These are phyloP conservation scores for Physeter macrocephalus DNA, from an alignment of 2,113 vertebrate species.

Conservation along the genomic window DNA sequence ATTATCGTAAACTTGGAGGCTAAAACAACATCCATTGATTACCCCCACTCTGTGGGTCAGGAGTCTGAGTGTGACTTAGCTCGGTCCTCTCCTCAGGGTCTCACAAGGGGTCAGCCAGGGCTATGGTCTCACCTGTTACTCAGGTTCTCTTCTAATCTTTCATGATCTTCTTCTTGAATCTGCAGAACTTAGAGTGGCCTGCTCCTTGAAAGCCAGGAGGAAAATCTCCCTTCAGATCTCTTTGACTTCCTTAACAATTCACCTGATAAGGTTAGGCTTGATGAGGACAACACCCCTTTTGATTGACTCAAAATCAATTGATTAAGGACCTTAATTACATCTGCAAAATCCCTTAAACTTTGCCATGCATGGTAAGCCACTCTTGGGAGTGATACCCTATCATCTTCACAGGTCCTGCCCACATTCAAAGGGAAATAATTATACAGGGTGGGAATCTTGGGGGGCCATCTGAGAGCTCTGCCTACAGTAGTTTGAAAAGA, in stretches of 20 bases:
- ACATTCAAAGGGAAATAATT: not conserved
- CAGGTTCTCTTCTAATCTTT: not conserved
- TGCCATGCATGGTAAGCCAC: not conserved
- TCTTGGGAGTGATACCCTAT: not conserved
- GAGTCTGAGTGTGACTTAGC: not conserved
- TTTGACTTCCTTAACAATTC: not conserved
- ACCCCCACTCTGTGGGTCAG: not conserved
- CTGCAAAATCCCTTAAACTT: not conserved
- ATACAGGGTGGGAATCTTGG: not conserved
- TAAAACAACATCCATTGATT: not conserved
- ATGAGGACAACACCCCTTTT: not conserved
- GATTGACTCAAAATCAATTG: not conserved
- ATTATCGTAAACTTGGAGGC: not conserved
- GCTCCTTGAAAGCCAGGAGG: not conserved
- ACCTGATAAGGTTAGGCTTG: not conserved
- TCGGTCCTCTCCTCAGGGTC: not conserved
- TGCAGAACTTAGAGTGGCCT: not conserved
- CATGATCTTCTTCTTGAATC: not conserved
- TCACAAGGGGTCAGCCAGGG: not conserved
- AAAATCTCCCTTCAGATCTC: not conserved
- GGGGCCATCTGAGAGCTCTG: not conserved
- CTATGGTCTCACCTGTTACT: not conserved
- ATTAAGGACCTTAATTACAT: not conserved
- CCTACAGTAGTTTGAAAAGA: not conserved
- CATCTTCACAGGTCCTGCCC: not conserved